Percentiles rank a stretch among this genome's conserved stretches.
phyloP scores from a whole-genome alignment of 2,113 vertebrate genomes.

The Hassar affinis region DNA sequence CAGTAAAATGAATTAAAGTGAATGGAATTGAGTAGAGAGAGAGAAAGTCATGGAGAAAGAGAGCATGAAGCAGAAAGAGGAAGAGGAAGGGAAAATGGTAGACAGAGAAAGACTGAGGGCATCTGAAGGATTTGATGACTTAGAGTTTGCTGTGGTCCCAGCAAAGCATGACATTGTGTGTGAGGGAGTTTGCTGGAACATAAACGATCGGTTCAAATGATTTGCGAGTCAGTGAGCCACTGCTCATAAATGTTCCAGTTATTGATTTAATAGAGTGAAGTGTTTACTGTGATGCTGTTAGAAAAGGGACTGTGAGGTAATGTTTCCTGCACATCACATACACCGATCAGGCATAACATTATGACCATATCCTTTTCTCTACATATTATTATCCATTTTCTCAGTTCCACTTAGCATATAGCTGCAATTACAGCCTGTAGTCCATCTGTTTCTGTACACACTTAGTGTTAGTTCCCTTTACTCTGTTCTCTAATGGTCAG shows the following conservation, averaged over 20 bases:
- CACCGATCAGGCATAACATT: too few species aligned
- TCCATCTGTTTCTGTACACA: too few species aligned
- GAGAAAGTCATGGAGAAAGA: background rate
- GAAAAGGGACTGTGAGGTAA: background rate
- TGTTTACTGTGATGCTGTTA: background rate
- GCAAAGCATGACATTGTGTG: conserved; percentile 13
- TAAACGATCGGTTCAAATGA: conserved; percentile 41
- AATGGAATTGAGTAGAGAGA: background rate
- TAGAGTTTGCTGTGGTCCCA: conserved; percentile 60
- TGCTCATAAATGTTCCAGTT: conserved; percentile 27
- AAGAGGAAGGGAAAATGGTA: background rate
- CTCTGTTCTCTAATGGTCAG: too few species aligned
- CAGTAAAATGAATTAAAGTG: background rate
- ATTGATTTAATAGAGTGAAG: conserved; percentile 47
- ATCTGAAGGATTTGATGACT: conserved; percentile 23
- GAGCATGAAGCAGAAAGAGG: background rate
- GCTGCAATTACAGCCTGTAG: too few species aligned
- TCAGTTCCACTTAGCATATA: too few species aligned
- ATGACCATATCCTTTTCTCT: too few species aligned
- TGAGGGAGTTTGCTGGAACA: conserved; percentile 15
- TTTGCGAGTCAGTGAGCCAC: conserved; percentile 40
- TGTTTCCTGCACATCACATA: background rate
- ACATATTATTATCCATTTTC: too few species aligned
- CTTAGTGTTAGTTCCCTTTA: too few species aligned
- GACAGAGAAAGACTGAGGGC: background rate